These are phyloP conservation scores for Pseudococcus jackbeardsleyi DNA, from an alignment of 2,888 invertebrate genomes.

Conservation along the genomic window DNA sequence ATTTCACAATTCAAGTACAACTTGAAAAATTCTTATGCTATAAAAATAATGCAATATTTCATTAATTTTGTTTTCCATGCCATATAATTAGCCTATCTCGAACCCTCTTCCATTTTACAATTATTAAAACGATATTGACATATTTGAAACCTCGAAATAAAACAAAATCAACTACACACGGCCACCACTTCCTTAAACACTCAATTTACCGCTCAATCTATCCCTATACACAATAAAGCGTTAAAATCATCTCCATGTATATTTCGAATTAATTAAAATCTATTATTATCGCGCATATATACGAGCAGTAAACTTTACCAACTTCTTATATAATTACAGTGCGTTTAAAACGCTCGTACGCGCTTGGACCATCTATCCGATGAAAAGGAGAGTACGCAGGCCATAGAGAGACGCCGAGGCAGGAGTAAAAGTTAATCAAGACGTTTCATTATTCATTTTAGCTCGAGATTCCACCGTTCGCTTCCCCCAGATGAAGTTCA, in stretches of 20 bases:
- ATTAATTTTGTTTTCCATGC: too few species aligned
- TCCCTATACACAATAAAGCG: not conserved
- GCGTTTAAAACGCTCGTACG: not conserved
- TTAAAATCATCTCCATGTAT: not conserved
- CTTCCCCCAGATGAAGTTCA: not conserved
- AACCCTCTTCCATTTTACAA: too few species aligned
- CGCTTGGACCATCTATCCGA: not conserved
- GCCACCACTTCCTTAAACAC: too few species aligned
- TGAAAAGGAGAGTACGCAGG: not conserved
- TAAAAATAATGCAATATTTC: too few species aligned
- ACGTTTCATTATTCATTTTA: constrained; percentile 44
- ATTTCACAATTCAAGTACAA: too few species aligned
- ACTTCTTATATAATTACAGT: not conserved
- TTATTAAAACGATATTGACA: too few species aligned
- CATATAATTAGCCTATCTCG: too few species aligned
- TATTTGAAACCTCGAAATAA: too few species aligned
- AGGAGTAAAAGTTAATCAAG: constrained; percentile 40
- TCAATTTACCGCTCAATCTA: not conserved
- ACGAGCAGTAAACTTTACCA: not conserved
- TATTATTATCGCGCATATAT: not conserved
- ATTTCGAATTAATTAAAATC: not conserved
- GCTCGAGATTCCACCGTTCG: not conserved
- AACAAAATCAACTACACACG: too few species aligned
- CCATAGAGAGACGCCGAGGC: not conserved
- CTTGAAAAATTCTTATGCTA: too few species aligned